phyloP scores from a whole-genome alignment of 2,113 vertebrate genomes.

The Elaphurus davidianus region DNA sequence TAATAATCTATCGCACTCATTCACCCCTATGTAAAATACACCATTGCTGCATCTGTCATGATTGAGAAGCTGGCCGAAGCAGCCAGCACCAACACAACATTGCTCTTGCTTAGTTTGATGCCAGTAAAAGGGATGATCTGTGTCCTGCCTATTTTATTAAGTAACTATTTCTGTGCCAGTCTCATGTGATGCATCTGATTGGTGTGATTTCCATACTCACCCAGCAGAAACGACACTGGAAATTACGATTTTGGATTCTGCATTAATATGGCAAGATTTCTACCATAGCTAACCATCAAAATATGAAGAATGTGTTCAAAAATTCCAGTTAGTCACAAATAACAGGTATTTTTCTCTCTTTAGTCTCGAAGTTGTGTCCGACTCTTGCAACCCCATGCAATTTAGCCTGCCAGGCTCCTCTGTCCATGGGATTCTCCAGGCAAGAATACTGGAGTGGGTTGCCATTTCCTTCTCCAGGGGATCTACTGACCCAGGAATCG shows the following conservation, averaged over 20 bases:
- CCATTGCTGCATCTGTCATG: not conserved
- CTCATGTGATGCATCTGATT: not conserved
- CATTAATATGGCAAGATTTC: not conserved
- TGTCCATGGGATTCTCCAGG: not conserved
- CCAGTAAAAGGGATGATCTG: not conserved
- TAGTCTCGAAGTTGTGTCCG: fast-evolving
- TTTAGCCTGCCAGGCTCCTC: not conserved
- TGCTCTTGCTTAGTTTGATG: not conserved
- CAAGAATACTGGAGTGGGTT: not conserved
- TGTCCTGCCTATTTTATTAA: not conserved
- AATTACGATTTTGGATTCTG: not conserved
- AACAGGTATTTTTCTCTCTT: not conserved
- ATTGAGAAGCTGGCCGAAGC: not conserved
- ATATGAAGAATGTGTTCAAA: not conserved
- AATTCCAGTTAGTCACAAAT: not conserved
- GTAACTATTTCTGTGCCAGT: not conserved
- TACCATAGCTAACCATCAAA: not conserved
- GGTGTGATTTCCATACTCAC: not conserved
- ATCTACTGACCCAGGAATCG: not conserved
- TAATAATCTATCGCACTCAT: not conserved
- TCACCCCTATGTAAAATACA: not conserved
- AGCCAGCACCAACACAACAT: not conserved
- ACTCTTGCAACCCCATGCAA: not conserved
- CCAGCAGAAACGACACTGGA: not conserved
- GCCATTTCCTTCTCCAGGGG: not conserved